Evolutionary conservation across 2,113 vertebrate genomes (phyloP).

Genomic region (Pluvianellus socialis): DNA sequence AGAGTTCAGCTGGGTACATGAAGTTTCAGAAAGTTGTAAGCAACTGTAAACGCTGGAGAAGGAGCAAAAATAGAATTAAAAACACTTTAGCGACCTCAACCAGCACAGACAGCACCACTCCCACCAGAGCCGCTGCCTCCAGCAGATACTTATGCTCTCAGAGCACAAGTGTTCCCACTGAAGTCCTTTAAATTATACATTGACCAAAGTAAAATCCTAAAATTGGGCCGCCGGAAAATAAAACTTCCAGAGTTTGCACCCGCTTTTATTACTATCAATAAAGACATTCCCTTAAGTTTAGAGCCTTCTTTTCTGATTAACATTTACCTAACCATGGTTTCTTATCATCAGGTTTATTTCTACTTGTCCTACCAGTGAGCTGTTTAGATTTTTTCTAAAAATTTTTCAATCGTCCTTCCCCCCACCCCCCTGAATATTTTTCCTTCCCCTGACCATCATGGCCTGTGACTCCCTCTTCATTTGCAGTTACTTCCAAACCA

Average conservation of each 20-base stretch:
- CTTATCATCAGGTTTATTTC: not conserved
- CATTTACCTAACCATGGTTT: not conserved
- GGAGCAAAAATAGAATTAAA: constrained; percentile 10
- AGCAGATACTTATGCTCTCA: not conserved
- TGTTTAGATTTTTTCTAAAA: not conserved
- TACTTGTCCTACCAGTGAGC: not conserved
- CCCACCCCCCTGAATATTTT: not conserved
- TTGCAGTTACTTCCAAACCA: not conserved
- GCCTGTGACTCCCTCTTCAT: not conserved
- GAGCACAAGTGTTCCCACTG: not conserved
- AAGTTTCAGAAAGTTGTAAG: constrained; percentile 3
- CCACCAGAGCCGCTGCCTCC: not conserved
- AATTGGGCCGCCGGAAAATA: not conserved
- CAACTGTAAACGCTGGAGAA: not conserved
- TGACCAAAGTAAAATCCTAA: not conserved
- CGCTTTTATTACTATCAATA: not conserved
- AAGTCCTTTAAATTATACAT: constrained; percentile 3
- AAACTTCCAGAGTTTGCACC: not conserved
- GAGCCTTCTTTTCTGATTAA: not conserved
- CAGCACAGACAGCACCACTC: not conserved
- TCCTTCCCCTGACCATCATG: not conserved
- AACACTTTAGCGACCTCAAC: not conserved
- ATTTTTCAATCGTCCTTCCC: rapidly evolving
- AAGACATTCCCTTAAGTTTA: not conserved
- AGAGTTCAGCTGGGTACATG: not conserved